Evolutionary conservation across 2,113 vertebrate genomes (phyloP), one percentile per base, ranked within the genome.

Genomic region (Zosterops japonicus): DNA sequence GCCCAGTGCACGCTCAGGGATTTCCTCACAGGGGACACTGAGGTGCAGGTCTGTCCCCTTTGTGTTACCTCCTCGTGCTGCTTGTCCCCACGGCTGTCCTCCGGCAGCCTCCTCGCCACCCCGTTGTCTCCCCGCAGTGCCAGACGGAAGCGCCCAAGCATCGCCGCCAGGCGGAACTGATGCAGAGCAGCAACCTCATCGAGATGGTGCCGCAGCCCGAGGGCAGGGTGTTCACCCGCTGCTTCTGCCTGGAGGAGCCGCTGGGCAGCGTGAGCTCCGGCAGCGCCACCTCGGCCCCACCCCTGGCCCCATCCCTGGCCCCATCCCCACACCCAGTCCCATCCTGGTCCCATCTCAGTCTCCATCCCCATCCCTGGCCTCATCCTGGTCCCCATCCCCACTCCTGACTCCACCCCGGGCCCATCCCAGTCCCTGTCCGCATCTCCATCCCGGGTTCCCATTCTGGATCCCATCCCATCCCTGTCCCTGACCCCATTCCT

Each of bases 81-180:
- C 47, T 23, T 1, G 19, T 76, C 27, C 44, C 50, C 5, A 0
- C 5, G 35, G 18, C 33, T 78, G 44, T 16, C 14, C 39, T 39
- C 39, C 39, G 39, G 39, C 39, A 39, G 39, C 39, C 39, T 39
- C 39, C 9, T 69, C 3, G 36, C n/a, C 19, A 27, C 11, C 17
- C 3, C 7, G 4, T 15, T 21, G 9, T 55, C 3, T 33, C 70
- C 64, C 39, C 14, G 18, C 97, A 99, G 99, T 99, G 99, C 80
- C 98, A 98, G 19, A 93, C 98, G 2, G 99, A 99, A 63, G 97
- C 95, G 4, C 97, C 98, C 39, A 99, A 99, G 97, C 98, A 98
- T 22, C 98, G 99, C 1, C 98, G 99, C 70, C 98, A 99, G 35
- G 99, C 99, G 7, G 98, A 99, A 86, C 98, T 97, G 56, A 49